Evolutionary conservation across 2,797 vertebrate genomes (phyloP).

Genomic region (Lithobates sylvaticus): DNA sequence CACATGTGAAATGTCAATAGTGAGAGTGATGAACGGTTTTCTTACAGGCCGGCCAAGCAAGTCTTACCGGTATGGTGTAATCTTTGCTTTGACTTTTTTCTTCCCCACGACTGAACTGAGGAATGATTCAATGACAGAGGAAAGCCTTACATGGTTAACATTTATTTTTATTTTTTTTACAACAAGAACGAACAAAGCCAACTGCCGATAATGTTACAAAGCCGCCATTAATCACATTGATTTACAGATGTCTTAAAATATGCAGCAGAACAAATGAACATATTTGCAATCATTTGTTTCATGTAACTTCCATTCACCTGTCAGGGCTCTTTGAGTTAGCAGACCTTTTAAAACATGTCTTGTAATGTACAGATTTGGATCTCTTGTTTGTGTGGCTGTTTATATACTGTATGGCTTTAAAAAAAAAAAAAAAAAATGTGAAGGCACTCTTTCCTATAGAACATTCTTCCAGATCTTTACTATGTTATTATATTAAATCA

Average conservation of each 20-base stretch:
- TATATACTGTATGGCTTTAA: not conserved
- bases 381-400: not conserved
- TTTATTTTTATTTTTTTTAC: not conserved
- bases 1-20: constrained; percentile 14
- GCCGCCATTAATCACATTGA: not conserved
- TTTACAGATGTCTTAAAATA: not conserved
- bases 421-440: not conserved
- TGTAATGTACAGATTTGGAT: not conserved
- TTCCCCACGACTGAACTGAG: not conserved
- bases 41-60: not conserved
- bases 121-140: not conserved
- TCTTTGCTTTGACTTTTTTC: constrained; percentile 28
- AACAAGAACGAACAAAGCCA: constrained; percentile 19
- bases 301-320: not conserved
- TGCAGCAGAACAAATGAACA: constrained; percentile 13
- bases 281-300: not conserved
- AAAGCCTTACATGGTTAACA: not conserved
- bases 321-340: not conserved
- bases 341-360: not conserved
- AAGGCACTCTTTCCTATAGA: not conserved
- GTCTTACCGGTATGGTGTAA: constrained; percentile 16
- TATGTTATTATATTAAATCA: too few relatives aligned
- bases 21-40: constrained; percentile 6
- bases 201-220: not conserved
- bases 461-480: too few relatives aligned